phyloP scores from a whole-genome alignment of 2,113 vertebrate genomes.

The Poecile atricapillus region DNA sequence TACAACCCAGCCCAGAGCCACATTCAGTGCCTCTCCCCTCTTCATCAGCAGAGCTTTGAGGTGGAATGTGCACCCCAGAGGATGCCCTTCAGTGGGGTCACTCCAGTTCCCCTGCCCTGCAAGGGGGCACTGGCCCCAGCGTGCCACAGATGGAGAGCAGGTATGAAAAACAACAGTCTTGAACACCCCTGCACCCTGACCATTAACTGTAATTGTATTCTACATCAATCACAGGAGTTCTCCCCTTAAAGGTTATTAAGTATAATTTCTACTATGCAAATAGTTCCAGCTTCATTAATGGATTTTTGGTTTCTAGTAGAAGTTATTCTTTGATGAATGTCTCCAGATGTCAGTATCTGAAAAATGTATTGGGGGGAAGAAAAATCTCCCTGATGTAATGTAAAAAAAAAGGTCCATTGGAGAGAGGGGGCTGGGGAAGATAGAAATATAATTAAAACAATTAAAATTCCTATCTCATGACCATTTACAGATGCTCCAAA shows the following conservation, averaged over 20 bases:
- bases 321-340: slow-evolving; percentile 63
- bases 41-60: background rate
- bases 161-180: slow-evolving; percentile 6
- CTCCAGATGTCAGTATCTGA: slow-evolving; percentile 50
- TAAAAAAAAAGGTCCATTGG: background rate
- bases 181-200: slow-evolving; percentile 28
- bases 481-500: slow-evolving; percentile 60
- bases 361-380: slow-evolving; percentile 28
- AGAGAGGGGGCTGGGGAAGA: background rate
- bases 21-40: fast-evolving
- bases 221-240: slow-evolving; percentile 53
- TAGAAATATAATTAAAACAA: slow-evolving; percentile 64
- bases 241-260: slow-evolving; percentile 65
- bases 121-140: background rate
- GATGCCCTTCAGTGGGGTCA: background rate
- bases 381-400: background rate
- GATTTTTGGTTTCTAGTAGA: slow-evolving; percentile 48
- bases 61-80: background rate
- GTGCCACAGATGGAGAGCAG: background rate
- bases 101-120: background rate
- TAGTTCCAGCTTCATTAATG: slow-evolving; percentile 65
- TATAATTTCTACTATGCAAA: slow-evolving; percentile 65
- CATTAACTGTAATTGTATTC: slow-evolving; percentile 63
- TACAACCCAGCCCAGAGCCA: background rate
- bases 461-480: slow-evolving; percentile 63